These are phyloP conservation scores for Aricia agestis DNA, from an alignment of 1,140 invertebrate genomes.

Conservation along the genomic window DNA sequence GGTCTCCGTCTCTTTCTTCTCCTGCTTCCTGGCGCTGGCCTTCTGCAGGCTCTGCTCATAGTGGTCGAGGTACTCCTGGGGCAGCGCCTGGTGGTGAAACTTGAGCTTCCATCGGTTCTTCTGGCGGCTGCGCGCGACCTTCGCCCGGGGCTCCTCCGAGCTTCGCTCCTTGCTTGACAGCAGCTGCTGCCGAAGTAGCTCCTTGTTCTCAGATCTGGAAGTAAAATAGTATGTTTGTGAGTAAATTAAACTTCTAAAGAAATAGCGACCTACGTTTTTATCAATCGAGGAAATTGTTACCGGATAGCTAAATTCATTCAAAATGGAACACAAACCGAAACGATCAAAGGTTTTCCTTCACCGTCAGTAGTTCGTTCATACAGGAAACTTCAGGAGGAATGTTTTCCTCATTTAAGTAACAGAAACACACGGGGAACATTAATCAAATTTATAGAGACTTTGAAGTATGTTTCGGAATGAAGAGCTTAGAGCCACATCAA, in stretches of 20 bases:
- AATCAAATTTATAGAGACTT: too few relatives aligned
- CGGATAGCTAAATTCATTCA: too few relatives aligned
- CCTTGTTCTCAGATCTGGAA: conserved; percentile 64
- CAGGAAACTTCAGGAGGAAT: too few relatives aligned
- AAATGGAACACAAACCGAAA: not conserved
- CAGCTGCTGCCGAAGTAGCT: conserved; percentile 59
- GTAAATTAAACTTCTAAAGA: not conserved
- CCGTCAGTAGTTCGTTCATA: too few relatives aligned
- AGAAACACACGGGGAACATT: too few relatives aligned
- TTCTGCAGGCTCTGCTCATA: conserved; percentile 84
- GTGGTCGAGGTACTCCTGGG: conserved; percentile 86
- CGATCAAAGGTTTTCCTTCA: too few relatives aligned
- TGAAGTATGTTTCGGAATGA: too few relatives aligned
- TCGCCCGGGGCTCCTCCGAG: conserved; percentile 47
- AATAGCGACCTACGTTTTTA: too few relatives aligned
- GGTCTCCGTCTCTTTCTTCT: conserved; percentile 56
- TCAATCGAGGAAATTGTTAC: too few relatives aligned
- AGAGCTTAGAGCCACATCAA: too few relatives aligned
- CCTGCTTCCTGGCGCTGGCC: conserved; percentile 47
- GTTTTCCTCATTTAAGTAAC: too few relatives aligned
- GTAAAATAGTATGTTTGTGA: conserved; percentile 15
- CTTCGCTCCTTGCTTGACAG: conserved; percentile 57
- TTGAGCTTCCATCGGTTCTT: conserved; percentile 86
- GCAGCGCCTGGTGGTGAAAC: conserved; percentile 88
- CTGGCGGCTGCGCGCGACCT: conserved; percentile 74